These are phyloP conservation scores for Mantis religiosa DNA, from an alignment of 2,888 invertebrate genomes.

Conservation along the genomic window DNA sequence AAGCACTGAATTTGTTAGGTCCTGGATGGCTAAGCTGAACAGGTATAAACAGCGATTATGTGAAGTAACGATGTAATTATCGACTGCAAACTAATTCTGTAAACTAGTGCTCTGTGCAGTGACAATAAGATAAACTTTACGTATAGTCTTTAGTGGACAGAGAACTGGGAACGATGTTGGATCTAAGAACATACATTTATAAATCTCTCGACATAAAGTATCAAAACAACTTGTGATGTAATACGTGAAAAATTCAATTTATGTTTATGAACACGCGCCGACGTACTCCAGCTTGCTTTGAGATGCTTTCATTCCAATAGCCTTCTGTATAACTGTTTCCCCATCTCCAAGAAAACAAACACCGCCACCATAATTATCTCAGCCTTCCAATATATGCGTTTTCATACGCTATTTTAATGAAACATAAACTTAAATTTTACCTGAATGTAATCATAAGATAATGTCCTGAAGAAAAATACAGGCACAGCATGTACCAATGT, in stretches of 20 bases:
- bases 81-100: not conserved
- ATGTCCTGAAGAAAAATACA: not conserved
- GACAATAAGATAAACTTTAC: not conserved
- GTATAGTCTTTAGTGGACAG: not conserved
- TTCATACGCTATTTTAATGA: not conserved
- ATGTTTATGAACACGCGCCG: not conserved
- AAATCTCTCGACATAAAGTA: not conserved
- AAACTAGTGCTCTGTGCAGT: not conserved
- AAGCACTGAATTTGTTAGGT: not conserved
- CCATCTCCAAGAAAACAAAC: not conserved
- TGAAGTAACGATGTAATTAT: not conserved
- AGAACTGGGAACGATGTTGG: not conserved
- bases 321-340: not conserved
- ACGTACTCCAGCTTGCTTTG: not conserved
- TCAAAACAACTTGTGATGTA: not conserved
- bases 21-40: not conserved
- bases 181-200: not conserved
- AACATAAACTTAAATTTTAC: not conserved
- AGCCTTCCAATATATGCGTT: not conserved
- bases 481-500: not conserved
- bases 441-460: not conserved
- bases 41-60: not conserved
- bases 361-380: not conserved
- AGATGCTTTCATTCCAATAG: not conserved
- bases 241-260: not conserved